These are phyloP conservation scores for Centruroides vittatus DNA, from an alignment of 1,140 invertebrate genomes.

Conservation along the genomic window DNA sequence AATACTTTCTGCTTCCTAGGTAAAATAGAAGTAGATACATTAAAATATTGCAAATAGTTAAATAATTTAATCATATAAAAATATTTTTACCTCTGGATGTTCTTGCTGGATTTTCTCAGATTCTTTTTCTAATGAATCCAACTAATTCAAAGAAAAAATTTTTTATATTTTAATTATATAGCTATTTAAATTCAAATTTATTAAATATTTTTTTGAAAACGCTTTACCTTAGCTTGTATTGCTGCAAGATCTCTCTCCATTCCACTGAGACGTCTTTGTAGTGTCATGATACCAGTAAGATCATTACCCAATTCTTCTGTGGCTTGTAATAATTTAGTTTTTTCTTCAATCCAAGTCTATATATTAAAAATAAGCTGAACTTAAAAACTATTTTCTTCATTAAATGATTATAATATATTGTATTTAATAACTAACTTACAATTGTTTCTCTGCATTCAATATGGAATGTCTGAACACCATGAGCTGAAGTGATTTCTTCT, in stretches of 20 bases:
- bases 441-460: constrained; percentile 98
- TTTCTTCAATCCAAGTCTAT: constrained; percentile 94
- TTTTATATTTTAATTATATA: background rate
- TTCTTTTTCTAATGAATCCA: constrained; percentile 82
- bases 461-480: constrained; percentile 98
- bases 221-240: constrained; percentile 71
- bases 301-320: constrained; percentile 90
- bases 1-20: constrained; percentile 70
- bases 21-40: background rate
- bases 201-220: too few relatives aligned
- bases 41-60: too few relatives aligned
- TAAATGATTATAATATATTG: too few relatives aligned
- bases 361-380: too few relatives aligned
- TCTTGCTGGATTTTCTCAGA: constrained; percentile 78
- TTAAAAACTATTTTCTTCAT: background rate
- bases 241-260: constrained; percentile 98
- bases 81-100: constrained; percentile 55
- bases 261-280: constrained; percentile 69
- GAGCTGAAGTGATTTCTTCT: constrained; percentile 63
- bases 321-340: constrained; percentile 89
- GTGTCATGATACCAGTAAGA: constrained; percentile 70
- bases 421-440: constrained; percentile 4
- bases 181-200: background rate
- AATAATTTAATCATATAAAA: background rate
- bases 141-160: constrained; percentile 20